phyloP scores from a whole-genome alignment of 2,888 invertebrate genomes.

The Drosophila stalkeri region DNA sequence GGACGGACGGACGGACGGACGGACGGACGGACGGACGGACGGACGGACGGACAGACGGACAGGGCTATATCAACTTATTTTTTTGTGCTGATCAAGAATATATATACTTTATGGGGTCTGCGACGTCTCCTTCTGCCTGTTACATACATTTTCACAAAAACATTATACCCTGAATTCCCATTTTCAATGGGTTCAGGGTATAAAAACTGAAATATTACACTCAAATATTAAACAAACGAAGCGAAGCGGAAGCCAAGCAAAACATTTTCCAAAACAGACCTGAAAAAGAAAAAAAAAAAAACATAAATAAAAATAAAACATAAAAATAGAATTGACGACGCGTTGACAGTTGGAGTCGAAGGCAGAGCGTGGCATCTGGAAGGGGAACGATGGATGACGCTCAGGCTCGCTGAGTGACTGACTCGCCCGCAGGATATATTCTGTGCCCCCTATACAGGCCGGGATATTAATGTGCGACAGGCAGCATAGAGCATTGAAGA shows the following conservation, averaged over 20 bases:
- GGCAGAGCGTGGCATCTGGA: conserved; percentile 29
- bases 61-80: too few relatives aligned
- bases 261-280: conserved; percentile 26
- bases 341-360: conserved; percentile 74
- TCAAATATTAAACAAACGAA: conserved; percentile 70
- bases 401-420: neutral
- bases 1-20: too few relatives aligned
- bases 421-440: conserved; percentile 57
- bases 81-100: too few relatives aligned
- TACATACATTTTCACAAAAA: too few relatives aligned
- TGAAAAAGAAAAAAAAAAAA: conserved; percentile 23
- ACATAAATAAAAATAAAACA: conserved; percentile 76
- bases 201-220: conserved; percentile 80
- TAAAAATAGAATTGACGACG: conserved; percentile 81
- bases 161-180: too few relatives aligned
- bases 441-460: conserved; percentile 24
- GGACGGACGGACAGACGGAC: too few relatives aligned
- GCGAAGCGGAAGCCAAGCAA: conserved; percentile 69
- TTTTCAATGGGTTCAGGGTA: too few relatives aligned
- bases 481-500: neutral
- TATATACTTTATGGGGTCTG: too few relatives aligned
- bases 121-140: too few relatives aligned
- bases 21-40: too few relatives aligned
- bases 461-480: conserved; percentile 23
- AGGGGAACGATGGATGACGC: conserved; percentile 5